Conservation (phyloP, 2,797 vertebrate genomes). For the Fistularia commersonii region DNA sequence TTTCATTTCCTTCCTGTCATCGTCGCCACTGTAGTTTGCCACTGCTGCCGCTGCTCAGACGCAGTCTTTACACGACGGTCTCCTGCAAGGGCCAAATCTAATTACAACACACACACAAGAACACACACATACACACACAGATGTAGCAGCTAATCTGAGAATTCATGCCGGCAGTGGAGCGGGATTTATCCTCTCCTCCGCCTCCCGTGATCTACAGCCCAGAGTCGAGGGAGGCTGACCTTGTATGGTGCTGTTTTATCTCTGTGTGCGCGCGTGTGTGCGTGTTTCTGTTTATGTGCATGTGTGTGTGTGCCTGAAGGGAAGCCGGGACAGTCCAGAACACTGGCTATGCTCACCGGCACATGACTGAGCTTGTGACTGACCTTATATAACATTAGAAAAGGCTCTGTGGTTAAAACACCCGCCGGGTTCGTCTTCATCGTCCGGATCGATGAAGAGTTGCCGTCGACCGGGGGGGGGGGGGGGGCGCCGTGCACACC, state of each 20-base stretch:
- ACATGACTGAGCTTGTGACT: slow-evolving; percentile 58
- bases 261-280: not conserved
- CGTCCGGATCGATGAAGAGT: slow-evolving; percentile 1
- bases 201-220: slow-evolving; percentile 8
- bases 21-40: too few species aligned
- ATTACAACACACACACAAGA: too few species aligned
- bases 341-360: slow-evolving; percentile 28
- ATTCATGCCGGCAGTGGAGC: slow-evolving; percentile 4
- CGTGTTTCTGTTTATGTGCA: not conserved
- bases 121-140: too few species aligned
- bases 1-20: too few species aligned
- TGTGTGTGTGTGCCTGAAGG: slow-evolving; percentile 17
- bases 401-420: slow-evolving; percentile 13
- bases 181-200: not conserved
- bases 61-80: too few species aligned
- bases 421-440: slow-evolving; percentile 19
- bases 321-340: slow-evolving; percentile 48
- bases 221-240: slow-evolving; percentile 38
- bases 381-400: slow-evolving; percentile 46
- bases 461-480: too few species aligned
- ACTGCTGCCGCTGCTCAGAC: too few species aligned
- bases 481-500: too few species aligned
- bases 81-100: too few species aligned
- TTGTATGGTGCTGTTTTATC: slow-evolving; percentile 49
- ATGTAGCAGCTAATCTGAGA: slow-evolving; percentile 7